phyloP scores from a whole-genome alignment of 2,888 invertebrate species.

The Minunthozetes semirufus region DNA sequence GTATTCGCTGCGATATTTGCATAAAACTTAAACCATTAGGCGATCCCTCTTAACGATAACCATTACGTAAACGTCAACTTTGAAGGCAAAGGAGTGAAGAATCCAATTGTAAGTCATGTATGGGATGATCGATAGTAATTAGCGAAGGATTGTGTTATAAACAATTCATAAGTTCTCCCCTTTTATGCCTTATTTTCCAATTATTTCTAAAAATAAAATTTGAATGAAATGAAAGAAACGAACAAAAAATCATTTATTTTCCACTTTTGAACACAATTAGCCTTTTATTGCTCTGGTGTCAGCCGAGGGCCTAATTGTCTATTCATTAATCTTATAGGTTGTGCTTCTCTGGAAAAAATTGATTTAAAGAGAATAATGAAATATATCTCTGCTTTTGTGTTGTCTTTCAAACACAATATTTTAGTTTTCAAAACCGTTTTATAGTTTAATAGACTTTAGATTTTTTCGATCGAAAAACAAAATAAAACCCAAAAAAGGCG shows the following conservation, averaged over 20 bases:
- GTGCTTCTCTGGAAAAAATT: not conserved
- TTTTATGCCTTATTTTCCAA: slow-evolving; percentile 24
- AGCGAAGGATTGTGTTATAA: slow-evolving; percentile 9
- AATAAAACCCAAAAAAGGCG: slow-evolving; percentile 2
- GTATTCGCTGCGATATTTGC: slow-evolving; percentile 21
- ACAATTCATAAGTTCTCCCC: slow-evolving; percentile 24
- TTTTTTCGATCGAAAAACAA: slow-evolving; percentile 8
- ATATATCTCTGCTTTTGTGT: not conserved
- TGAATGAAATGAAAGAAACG: not conserved
- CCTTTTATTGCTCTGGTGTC: slow-evolving; percentile 13
- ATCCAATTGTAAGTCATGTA: slow-evolving; percentile 3
- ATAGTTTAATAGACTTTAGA: slow-evolving; percentile 1
- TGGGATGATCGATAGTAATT: slow-evolving; percentile 26
- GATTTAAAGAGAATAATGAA: not conserved
- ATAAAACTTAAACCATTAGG: slow-evolving; percentile 27
- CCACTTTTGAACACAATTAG: not conserved
- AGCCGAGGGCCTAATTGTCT: not conserved
- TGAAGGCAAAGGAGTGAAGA: slow-evolving; percentile 17
- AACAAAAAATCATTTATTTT: slow-evolving; percentile 2
- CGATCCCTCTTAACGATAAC: slow-evolving; percentile 32
- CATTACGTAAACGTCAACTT: slow-evolving; percentile 8
- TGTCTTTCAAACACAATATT: slow-evolving; percentile 1
- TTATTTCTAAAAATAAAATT: slow-evolving; percentile 10
- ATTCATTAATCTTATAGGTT: slow-evolving; percentile 16
- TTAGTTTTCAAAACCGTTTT: slow-evolving; percentile 9